Base-by-base conservation (phyloP, 2,888 invertebrate genomes). In the Malacosoma neustria region DNA sequence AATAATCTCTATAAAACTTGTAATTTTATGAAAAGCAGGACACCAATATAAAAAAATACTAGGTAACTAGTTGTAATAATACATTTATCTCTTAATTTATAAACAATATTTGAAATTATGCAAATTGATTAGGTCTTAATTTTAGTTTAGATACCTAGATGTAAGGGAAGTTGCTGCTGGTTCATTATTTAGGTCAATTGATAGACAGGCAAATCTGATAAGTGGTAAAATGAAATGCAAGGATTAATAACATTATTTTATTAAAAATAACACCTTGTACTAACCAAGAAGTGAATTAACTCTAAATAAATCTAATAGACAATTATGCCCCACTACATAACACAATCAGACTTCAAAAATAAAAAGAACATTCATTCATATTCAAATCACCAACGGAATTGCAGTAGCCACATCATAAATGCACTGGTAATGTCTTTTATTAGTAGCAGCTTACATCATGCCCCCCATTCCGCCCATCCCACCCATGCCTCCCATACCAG, bases 401-500 rank as follows among this genome's bases (percentile, higher is more conserved):
- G 62, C 64, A 70, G 48, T 22, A 70, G 62, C 76, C 69, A 66
- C 67, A 75, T 68, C 57, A 58, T 82, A 84, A 85, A 84, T 84
- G 84, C 84, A 61, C 58, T 42, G 13, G 39, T 51, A 47, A 54
- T 49, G 60, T 60, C 48, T 42, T 41, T 46, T 42, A 22, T 40
- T 33, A 39, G 46, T 34, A 37, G 2, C 22, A 22, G 44, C 40
- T 77, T 79, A 85, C 84, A 85, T 85, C 87, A 91, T 91, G 38
- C 91, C 92, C 5, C 91, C 91, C 87, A 93, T 93, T 6, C 64
- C 64, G 0, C 63, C 63, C 57, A 57, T 57, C 11, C 93, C 93
- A 3, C 93, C 93, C 87, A 92, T 92, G 41, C 92, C 92, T 37
- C 91, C 92, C 81, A 91, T 91, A 30, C 81, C 85, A 1, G 89